Base-by-base conservation (phyloP, 2,888 invertebrate species). In the Pseudanteris insignis region DNA sequence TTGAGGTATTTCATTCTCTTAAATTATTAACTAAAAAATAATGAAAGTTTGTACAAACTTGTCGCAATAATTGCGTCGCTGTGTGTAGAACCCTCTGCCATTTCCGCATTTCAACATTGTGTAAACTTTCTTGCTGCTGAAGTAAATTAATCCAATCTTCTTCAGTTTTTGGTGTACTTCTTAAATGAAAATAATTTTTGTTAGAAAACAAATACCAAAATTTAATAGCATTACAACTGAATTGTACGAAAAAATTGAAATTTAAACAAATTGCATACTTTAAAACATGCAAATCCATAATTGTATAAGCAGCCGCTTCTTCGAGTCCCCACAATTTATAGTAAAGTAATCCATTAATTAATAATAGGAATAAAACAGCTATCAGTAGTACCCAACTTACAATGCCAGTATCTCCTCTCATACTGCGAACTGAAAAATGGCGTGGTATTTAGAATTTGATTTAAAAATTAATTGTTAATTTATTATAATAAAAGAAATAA, bases 81-180 rank as follows among this genome's bases (percentile, higher is more conserved):
- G 86, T 84, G 76, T 88, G 86, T 50, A 92, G 84, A 67, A 90
- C 87, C 72, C 84, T 84, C 69, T 91, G 86, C 94, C 94, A 95
- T 73, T 89, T 89, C 63, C 86, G 86, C 79, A 94, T 84, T 83
- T 94, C 92, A 18, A 87, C 84, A 58, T 90, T 87, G 81, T 94
- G 93, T 33, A 92, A 83, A 50, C 85, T 84, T 79, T 92, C 88
- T 82, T 94, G 94, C 66, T 89, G 87, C 74, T 89, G 89, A 69
- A 94, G 80, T 64, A 92, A 81, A 66, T 86, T 84, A 54, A 91
- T 84, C 94, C 94, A 94, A 76, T 92, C 91, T 71, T 92, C 89
- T 76, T 89, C 88, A 68, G 87, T 86, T 72, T 87, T 86, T 15
- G 91, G 90, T 51, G 88, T 85, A 75, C 86, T 84, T 71, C 89